Percentiles rank a stretch among this genome's conserved stretches.
Conservation (phyloP, 2,797 vertebrate species). For the Siniperca obscura region DNA sequence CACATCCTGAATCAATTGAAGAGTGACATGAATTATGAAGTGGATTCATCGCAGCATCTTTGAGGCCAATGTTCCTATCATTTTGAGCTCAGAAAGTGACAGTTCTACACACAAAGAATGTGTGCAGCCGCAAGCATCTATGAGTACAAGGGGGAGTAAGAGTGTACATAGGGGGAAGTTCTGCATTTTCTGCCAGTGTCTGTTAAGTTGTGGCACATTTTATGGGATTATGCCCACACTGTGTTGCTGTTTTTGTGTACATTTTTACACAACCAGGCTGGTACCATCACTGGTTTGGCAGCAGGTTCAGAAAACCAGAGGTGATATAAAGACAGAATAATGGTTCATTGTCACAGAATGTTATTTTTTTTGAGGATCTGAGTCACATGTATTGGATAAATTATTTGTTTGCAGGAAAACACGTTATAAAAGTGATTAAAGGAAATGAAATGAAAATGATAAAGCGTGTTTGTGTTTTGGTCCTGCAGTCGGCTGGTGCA, state of each 20-base stretch:
- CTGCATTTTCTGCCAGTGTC: slow-evolving; percentile 11
- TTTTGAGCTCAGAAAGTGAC: slow-evolving; percentile 19
- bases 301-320: slow-evolving; percentile 24
- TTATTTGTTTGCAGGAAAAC: not conserved
- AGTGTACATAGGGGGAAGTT: not conserved
- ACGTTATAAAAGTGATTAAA: slow-evolving; percentile 35
- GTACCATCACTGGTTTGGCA: not conserved
- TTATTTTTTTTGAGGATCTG: not conserved
- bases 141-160: not conserved
- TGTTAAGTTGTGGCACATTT: slow-evolving; percentile 11
- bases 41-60: slow-evolving; percentile 12
- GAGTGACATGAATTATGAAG: slow-evolving; percentile 15
- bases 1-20: slow-evolving; percentile 35
- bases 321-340: slow-evolving; percentile 2
- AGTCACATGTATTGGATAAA: slow-evolving; percentile 17
- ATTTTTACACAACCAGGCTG: slow-evolving; percentile 13
- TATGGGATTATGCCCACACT: not conserved
- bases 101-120: slow-evolving; percentile 10
- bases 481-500: not conserved
- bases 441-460: slow-evolving; percentile 11
- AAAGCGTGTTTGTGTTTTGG: slow-evolving; percentile 22
- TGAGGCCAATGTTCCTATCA: slow-evolving; percentile 27
- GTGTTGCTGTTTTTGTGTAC: slow-evolving; percentile 34
- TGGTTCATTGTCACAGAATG: slow-evolving; percentile 1
- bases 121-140: slow-evolving; percentile 12